Base-by-base conservation (phyloP, 2,888 invertebrate species). In the Drosophila paranaensis region DNA sequence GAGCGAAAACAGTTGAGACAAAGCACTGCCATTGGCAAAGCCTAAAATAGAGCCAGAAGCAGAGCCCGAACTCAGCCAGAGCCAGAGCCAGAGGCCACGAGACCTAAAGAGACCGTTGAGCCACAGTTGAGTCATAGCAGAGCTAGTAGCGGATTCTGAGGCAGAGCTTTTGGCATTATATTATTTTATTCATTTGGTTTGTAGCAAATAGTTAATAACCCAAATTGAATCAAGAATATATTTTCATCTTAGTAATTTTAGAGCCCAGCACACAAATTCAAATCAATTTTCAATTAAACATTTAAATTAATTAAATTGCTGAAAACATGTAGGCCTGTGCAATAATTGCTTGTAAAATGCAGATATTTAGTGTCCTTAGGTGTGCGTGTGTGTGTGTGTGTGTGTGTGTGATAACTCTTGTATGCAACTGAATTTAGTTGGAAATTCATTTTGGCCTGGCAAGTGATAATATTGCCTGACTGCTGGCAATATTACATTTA, bases 401-500 rank as follows among this genome's bases (percentile, higher is more conserved):
- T 16, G 10, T 13, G 2, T 40, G 25, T 66, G 11, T 50, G 11
- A 33, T 27, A 39, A 16, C 25, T 37, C n/a, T 46, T 20, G 30
- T 8, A 46, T 40, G 10, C 50, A 61, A 58, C 40, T 45, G 53
- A 63, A 48, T 60, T 56, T 25, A 51, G 11, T 3, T 13, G 2
- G 45, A 46, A 51, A 37, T 56, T 55, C 50, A 25, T 14, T 55
- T 71, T 35, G n/a, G 43, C 25, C 46, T 42, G 30, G 14, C 30
- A 55, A 42, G 33, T 53, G 43, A 53, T 56, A 56, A 53, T 51
- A 42, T 43, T 56, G 57, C 42, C 53, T 64, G 43, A 43, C 39
- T 55, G 39, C 46, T 57, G 35, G 48, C 60, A 65, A 78, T 62
- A 67, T 71, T 58, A 60, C 69, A 65, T 65, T 77, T 54, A 55